phyloP scores from a whole-genome alignment of 2,797 vertebrate species.

The Urocyon cinereoargenteus region DNA sequence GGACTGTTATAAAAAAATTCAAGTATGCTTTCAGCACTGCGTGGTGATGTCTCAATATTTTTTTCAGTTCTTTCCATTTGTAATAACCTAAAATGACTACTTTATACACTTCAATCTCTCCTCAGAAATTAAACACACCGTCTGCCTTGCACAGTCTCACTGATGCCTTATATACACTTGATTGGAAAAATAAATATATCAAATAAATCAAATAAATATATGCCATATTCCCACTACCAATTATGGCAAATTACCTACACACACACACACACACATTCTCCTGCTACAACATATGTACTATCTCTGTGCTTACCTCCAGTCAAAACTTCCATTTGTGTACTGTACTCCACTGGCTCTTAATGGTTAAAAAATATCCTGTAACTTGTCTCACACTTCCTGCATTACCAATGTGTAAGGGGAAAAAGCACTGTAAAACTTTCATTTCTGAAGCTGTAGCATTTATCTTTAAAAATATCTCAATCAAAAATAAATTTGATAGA shows the following conservation, averaged over 20 bases:
- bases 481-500: neutral
- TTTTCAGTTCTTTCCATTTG: neutral
- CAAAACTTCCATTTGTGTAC: neutral
- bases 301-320: neutral
- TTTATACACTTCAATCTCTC: neutral
- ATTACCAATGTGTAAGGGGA: neutral
- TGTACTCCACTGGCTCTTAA: neutral
- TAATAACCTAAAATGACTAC: neutral
- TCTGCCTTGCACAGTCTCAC: neutral
- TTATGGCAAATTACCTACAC: neutral
- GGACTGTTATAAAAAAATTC: neutral
- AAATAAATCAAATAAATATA: neutral
- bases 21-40: neutral
- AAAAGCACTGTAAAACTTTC: neutral
- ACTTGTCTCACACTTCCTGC: neutral
- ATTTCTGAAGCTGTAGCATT: neutral
- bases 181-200: neutral
- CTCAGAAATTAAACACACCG: neutral
- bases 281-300: neutral
- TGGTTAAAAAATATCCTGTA: neutral
- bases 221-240: neutral
- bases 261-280: neutral
- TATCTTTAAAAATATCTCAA: neutral
- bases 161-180: neutral
- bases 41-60: neutral